Evolutionary conservation across 2,888 invertebrate species (phyloP).

Genomic region (Lasioglossum oenotherae): DNA sequence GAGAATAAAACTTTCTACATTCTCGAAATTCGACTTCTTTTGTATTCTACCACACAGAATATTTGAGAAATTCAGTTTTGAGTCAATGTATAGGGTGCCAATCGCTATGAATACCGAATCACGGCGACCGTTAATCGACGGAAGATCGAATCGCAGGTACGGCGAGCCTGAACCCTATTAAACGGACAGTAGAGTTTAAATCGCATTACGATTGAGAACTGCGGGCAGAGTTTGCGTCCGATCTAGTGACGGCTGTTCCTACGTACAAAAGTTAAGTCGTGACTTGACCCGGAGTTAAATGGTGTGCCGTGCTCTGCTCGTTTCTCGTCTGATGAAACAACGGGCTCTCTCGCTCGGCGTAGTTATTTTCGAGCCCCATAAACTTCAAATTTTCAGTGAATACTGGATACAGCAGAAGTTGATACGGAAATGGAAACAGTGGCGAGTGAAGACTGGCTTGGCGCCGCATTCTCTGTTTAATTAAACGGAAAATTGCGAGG

Average conservation of each 20-base stretch:
- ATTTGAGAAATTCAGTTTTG: not conserved
- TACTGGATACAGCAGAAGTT: not conserved
- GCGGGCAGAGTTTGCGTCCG: slow-evolving; percentile 31
- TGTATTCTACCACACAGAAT: not conserved
- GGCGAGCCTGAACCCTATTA: slow-evolving; percentile 48
- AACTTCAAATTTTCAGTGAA: slow-evolving; percentile 4
- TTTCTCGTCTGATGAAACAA: slow-evolving; percentile 17
- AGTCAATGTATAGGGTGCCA: not conserved
- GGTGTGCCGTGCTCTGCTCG: slow-evolving; percentile 12
- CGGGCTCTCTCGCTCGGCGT: not conserved
- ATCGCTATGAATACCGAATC: slow-evolving; percentile 39
- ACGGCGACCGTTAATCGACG: slow-evolving; percentile 30
- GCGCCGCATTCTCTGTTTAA: slow-evolving; percentile 3
- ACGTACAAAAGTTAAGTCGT: slow-evolving; percentile 45
- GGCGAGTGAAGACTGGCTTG: not conserved
- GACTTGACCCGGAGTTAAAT: slow-evolving; percentile 35
- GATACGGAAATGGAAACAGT: not conserved
- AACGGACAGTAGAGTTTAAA: slow-evolving; percentile 48
- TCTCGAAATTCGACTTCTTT: too few species aligned
- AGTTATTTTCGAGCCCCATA: not conserved
- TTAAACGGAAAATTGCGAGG: not conserved
- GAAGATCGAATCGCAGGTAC: slow-evolving; percentile 52
- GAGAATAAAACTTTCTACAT: not conserved
- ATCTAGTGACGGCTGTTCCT: slow-evolving; percentile 44
- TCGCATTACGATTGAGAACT: slow-evolving; percentile 51